phyloP scores from a whole-genome alignment of 2,113 vertebrate species.

The Sisor rabdophorus region DNA sequence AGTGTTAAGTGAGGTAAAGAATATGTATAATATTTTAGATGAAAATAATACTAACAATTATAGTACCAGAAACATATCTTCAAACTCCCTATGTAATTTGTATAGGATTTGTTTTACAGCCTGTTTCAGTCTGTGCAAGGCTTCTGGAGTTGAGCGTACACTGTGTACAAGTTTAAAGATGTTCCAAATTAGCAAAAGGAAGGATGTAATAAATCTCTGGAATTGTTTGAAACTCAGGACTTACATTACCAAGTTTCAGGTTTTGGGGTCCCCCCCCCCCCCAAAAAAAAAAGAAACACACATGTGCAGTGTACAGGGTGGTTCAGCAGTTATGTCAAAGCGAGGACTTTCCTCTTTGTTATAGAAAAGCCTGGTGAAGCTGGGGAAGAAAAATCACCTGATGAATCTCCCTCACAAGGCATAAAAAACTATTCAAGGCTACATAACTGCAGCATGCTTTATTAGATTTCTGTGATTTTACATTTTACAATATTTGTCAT shows the following conservation, averaged over 20 bases:
- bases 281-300: not conserved
- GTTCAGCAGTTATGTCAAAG: conserved; percentile 15
- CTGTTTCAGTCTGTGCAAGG: not conserved
- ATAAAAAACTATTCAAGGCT: not conserved
- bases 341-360: conserved; percentile 5
- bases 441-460: conserved; percentile 24
- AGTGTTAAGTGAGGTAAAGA: not conserved
- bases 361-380: not conserved
- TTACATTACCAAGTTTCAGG: conserved; percentile 10
- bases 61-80: not conserved
- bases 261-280: not conserved
- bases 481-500: conserved; percentile 41
- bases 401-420: not conserved
- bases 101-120: not conserved
- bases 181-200: conserved; percentile 12
- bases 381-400: not conserved
- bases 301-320: not conserved
- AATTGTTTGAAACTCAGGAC: not conserved
- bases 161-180: conserved; percentile 14
- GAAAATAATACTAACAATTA: not conserved
- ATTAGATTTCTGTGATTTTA: conserved; percentile 42
- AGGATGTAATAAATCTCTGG: conserved; percentile 15
- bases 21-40: not conserved
- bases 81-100: not conserved
- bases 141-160: not conserved